These are phyloP conservation scores for Oreochromis spilurus DNA, from an alignment of 2,113 vertebrate species.

Conservation along the genomic window DNA sequence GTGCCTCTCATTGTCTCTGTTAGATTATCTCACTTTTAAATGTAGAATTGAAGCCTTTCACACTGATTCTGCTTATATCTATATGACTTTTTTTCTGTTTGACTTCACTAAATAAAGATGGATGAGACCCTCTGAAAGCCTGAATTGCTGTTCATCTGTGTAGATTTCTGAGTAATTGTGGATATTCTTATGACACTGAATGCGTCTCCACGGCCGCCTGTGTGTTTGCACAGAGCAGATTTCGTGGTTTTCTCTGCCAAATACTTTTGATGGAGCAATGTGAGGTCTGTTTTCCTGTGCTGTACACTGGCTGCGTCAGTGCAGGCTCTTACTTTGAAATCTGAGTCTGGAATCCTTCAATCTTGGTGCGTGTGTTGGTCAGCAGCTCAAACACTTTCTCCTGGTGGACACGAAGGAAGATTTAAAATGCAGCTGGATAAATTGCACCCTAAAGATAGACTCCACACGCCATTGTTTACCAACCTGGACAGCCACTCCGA, in stretches of 20 bases:
- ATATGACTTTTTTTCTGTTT: background rate
- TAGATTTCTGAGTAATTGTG: background rate
- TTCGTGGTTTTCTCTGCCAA: background rate
- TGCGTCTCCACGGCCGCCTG: background rate
- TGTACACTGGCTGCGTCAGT: background rate
- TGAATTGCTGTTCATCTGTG: background rate
- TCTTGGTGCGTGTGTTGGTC: slow-evolving; percentile 83
- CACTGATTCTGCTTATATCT: background rate
- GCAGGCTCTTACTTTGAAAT: slow-evolving; percentile 80
- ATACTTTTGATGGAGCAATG: background rate
- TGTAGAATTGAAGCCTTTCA: background rate
- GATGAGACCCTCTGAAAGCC: background rate
- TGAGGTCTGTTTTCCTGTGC: background rate
- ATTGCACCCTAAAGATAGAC: background rate
- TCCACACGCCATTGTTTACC: background rate
- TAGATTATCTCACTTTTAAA: background rate
- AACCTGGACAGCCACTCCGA: slow-evolving; percentile 91
- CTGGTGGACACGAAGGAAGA: slow-evolving; percentile 47
- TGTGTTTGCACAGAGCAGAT: background rate
- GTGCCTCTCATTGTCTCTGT: background rate
- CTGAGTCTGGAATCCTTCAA: slow-evolving; percentile 85
- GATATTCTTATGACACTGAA: background rate
- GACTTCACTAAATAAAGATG: background rate
- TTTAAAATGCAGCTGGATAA: background rate
- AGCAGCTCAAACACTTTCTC: slow-evolving; percentile 89